phyloP scores from a whole-genome alignment of 2,888 invertebrate genomes.

The Metalampra italica region DNA sequence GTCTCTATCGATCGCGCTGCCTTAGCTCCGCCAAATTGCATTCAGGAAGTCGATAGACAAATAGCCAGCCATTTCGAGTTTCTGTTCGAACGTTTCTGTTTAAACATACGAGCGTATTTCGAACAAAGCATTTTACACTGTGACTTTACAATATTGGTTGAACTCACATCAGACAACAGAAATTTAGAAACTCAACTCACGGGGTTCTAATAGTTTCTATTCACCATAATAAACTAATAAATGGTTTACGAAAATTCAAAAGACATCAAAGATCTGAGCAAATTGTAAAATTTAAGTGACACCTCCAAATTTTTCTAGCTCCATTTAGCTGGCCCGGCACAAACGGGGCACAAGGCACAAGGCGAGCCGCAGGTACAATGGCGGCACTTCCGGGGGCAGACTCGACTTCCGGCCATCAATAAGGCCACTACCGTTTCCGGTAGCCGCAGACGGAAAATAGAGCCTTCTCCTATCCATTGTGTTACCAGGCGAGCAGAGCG shows the following conservation, averaged over 20 bases:
- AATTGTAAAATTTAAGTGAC: background rate
- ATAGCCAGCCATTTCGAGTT: conserved; percentile 1
- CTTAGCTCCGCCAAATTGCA: conserved; percentile 1
- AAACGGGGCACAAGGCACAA: background rate
- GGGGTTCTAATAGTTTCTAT: too few relatives aligned
- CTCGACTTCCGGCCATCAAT: conserved; percentile 39
- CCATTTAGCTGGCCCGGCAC: background rate
- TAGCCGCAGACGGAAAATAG: conserved; percentile 12
- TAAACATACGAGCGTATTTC: background rate
- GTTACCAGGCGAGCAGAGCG: conserved; percentile 7
- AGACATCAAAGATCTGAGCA: too few relatives aligned
- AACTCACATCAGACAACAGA: too few relatives aligned
- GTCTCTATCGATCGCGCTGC: too few relatives aligned
- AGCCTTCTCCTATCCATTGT: conserved; percentile 8
- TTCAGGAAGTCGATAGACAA: conserved; percentile 8
- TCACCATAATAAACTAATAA: too few relatives aligned
- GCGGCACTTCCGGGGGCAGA: conserved; percentile 28
- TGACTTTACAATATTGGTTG: background rate
- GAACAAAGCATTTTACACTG: background rate
- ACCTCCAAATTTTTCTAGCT: background rate
- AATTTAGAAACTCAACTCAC: too few relatives aligned
- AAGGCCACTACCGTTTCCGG: conserved; percentile 16
- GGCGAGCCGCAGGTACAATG: conserved; percentile 29
- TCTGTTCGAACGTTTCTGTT: background rate
- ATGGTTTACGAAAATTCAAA: too few relatives aligned